These are phyloP conservation scores for Pheucticus melanocephalus DNA, from an alignment of 2,113 vertebrate genomes.

Conservation along the genomic window DNA sequence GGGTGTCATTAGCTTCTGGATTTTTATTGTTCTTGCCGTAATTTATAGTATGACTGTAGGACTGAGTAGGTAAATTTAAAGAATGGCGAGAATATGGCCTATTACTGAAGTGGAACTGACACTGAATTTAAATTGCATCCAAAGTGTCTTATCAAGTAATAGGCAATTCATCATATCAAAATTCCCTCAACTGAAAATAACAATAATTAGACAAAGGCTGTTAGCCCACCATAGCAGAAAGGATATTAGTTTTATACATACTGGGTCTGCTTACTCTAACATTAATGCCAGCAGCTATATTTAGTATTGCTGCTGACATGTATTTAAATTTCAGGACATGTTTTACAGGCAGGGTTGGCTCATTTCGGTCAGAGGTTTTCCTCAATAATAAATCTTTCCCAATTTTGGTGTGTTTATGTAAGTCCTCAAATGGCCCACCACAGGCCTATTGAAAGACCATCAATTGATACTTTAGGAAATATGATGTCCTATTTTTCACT, in stretches of 20 bases:
- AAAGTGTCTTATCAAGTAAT: background rate
- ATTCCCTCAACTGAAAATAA: constrained; percentile 7
- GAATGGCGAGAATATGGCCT: background rate
- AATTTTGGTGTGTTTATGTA: background rate
- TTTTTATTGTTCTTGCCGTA: background rate
- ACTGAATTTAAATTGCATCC: background rate
- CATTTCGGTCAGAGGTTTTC: background rate
- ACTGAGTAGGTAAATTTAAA: background rate
- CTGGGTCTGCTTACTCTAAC: background rate
- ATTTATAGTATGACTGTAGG: background rate
- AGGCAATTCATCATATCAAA: constrained; percentile 12
- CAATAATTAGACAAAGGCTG: constrained; percentile 13
- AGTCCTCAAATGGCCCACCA: background rate
- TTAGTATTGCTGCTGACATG: constrained; percentile 14
- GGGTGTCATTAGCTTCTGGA: background rate
- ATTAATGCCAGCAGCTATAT: constrained; percentile 20
- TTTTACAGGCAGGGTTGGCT: background rate
- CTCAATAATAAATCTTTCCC: background rate
- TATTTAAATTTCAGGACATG: constrained; percentile 15
- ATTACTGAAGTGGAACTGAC: constrained; percentile 8
- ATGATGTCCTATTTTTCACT: background rate
- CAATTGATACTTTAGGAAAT: background rate
- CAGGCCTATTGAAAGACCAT: background rate
- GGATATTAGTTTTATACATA: constrained; percentile 6
- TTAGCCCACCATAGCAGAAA: background rate